Conservation (phyloP, 2,113 vertebrate genomes). For the Neogale vison region DNA sequence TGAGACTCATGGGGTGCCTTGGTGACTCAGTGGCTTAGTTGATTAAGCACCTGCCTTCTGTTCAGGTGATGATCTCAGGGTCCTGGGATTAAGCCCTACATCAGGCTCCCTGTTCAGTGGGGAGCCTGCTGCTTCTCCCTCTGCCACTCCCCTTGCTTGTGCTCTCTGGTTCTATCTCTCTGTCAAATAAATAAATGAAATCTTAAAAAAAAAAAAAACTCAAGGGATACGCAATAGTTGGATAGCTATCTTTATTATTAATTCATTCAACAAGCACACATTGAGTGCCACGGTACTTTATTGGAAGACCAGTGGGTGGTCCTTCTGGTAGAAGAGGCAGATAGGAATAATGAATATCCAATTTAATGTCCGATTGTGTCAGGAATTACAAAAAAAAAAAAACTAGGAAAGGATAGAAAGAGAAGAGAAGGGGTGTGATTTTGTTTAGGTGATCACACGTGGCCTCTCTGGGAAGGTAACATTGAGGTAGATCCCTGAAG, state of each 20-base stretch:
- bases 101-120: too few species aligned
- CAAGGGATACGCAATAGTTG: neutral
- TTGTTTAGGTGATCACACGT: neutral
- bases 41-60: too few species aligned
- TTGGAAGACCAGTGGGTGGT: neutral
- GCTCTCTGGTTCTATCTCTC: too few species aligned
- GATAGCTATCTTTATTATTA: neutral
- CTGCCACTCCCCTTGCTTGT: too few species aligned
- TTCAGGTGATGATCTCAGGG: too few species aligned
- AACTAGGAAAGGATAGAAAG: neutral
- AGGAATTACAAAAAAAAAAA: neutral
- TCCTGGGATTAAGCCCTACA: too few species aligned
- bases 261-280: neutral
- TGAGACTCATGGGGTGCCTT: neutral
- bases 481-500: neutral
- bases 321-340: neutral
- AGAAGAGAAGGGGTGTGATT: neutral
- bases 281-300: neutral
- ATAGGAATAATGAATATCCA: neutral
- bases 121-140: too few species aligned
- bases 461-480: neutral
- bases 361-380: neutral
- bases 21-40: too few species aligned
- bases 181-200: too few species aligned
- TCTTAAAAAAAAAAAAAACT: too few species aligned